phyloP scores from a whole-genome alignment of 2,888 invertebrate genomes.

The Penaeus monodon region DNA sequence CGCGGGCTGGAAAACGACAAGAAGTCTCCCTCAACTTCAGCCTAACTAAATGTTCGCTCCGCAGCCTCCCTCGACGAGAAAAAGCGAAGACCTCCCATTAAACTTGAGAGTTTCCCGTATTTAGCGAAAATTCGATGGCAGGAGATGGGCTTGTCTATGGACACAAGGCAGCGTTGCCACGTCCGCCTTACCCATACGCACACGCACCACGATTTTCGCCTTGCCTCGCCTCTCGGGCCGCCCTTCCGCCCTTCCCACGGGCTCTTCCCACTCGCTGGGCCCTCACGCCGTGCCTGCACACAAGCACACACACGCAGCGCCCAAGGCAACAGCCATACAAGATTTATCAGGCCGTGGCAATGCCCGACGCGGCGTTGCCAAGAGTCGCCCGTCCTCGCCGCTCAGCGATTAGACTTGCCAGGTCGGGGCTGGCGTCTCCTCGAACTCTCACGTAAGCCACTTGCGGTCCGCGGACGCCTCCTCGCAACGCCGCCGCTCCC shows the following conservation, averaged over 20 bases:
- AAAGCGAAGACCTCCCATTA: too few relatives aligned
- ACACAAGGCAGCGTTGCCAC: constrained; percentile 21
- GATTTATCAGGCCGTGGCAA: neutral
- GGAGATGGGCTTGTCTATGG: constrained; percentile 45
- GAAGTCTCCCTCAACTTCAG: too few relatives aligned
- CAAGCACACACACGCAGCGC: too few relatives aligned
- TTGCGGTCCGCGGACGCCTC: neutral
- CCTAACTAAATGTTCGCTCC: neutral
- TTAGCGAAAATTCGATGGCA: constrained; percentile 17
- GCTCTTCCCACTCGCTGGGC: neutral
- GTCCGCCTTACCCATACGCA: constrained; percentile 3
- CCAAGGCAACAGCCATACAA: too few relatives aligned
- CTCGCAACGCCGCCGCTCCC: neutral
- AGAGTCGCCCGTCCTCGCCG: constrained; percentile 5
- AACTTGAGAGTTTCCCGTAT: neutral
- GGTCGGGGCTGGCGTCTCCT: constrained; percentile 40
- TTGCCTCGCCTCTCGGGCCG: too few relatives aligned
- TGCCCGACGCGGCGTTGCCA: constrained; percentile 39
- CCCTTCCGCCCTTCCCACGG: neutral
- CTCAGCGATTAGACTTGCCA: constrained; percentile 41
- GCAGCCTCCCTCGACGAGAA: neutral
- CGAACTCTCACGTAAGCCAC: constrained; percentile 30
- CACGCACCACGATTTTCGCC: neutral
- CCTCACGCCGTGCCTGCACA: too few relatives aligned
- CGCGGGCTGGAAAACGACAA: too few relatives aligned